Evolutionary conservation across 2,797 vertebrate genomes (phyloP), one percentile per base, ranked within the genome.

Genomic region (Sebastes miniatus): DNA sequence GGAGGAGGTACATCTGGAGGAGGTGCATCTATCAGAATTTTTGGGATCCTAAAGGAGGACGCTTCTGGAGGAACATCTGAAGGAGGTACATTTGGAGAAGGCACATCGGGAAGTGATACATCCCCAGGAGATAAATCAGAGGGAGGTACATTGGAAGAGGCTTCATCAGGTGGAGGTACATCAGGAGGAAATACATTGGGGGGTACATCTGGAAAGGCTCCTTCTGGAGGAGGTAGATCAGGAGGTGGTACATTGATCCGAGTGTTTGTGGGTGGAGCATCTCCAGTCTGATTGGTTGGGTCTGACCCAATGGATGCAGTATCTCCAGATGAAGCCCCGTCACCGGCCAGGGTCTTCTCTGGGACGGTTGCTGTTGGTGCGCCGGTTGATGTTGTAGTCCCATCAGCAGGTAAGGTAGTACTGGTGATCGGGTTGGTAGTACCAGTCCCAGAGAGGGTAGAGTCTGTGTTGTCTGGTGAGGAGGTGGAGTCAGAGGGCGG

Each of bases 381-480:
- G 62, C 50, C 63, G 3, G 76, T 70, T 68, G 88, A 66, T 74
- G 66, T 14, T 54, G 63, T 12, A 29, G 69, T 25, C 27, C 20
- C 76, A 74, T 79, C 71, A 83, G 59, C 6, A 47, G 73, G 43
- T 66, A 56, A 13, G 20, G 50, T 25, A 32, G 70, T 22, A 72
- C 68, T 69, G 36, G 25, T 83, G 47, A 73, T 57, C 47, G 50
- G 31, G 71, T 66, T 69, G 31, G 34, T 62, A 62, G 47, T 66
- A 65, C 14, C 65, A 72, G 58, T 87, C 66, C 50, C 66, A 63
- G 70, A 70, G 65, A 54, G 31, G 36, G 7, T 3, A 20, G 69
- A 61, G 86, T 87, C 83, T 83, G 83, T 74, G 70, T 25, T 78
- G 67, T 84, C 83, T 71, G 62, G 27, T 87, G 77, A 77, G 32